These are phyloP conservation scores for Andrena fulva DNA, from an alignment of 2,888 invertebrate genomes.

Conservation along the genomic window DNA sequence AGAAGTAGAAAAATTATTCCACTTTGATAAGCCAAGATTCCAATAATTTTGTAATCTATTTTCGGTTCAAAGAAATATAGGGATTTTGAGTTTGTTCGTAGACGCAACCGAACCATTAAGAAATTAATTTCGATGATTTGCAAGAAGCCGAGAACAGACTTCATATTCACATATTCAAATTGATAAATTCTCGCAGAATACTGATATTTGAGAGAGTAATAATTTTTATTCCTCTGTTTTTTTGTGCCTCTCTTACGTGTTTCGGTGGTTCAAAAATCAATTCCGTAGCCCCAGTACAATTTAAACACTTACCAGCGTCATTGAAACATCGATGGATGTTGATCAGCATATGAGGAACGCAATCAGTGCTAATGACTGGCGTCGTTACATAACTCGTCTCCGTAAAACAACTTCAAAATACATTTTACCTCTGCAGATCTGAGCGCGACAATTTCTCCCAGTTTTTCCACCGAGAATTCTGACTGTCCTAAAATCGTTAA, in stretches of 20 bases:
- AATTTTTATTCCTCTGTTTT: neutral
- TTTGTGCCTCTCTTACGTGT: neutral
- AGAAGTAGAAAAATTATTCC: too few relatives aligned
- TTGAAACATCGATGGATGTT: neutral
- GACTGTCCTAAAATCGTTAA: neutral
- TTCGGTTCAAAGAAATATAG: too few relatives aligned
- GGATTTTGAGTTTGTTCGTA: too few relatives aligned
- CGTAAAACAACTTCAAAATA: neutral
- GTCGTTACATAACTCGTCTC: slow-evolving; percentile 3
- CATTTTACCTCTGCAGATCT: neutral
- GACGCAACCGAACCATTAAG: too few relatives aligned
- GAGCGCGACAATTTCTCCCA: neutral
- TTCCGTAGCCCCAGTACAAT: neutral
- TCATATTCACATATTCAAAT: too few relatives aligned
- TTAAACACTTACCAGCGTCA: neutral
- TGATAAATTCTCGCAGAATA: too few relatives aligned
- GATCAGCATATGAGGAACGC: neutral
- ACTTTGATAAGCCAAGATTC: too few relatives aligned
- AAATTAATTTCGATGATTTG: too few relatives aligned
- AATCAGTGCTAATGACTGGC: neutral
- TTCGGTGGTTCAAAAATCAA: neutral
- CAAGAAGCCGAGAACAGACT: too few relatives aligned
- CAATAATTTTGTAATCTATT: too few relatives aligned
- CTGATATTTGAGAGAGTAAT: too few relatives aligned
- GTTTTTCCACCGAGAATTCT: neutral